Conservation (phyloP, 2,113 vertebrate species). For the Pseudopodoces humilis region DNA sequence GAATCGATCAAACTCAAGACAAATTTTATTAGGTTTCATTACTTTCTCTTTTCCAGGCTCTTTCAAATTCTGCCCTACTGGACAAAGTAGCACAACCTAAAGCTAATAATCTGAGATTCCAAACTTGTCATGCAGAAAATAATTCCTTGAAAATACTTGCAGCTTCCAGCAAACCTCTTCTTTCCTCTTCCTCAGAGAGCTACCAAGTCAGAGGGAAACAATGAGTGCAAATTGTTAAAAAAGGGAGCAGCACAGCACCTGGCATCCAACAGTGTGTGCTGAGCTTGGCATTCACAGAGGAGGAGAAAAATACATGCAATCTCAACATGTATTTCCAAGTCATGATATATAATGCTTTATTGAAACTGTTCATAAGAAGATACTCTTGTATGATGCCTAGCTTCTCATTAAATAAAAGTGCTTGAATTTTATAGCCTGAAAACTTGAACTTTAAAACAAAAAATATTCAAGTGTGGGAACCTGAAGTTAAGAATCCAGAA, state of each 20-base stretch:
- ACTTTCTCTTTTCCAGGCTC: neutral
- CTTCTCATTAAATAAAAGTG: slow-evolving; percentile 51
- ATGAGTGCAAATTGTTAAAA: neutral
- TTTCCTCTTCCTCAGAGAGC: neutral
- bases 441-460: neutral
- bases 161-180: neutral
- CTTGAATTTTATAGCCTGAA: slow-evolving; percentile 40
- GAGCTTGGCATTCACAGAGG: neutral
- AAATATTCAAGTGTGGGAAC: neutral
- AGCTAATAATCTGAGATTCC: neutral
- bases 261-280: neutral
- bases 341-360: slow-evolving; percentile 7
- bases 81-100: neutral
- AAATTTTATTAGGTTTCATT: neutral
- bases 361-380: slow-evolving; percentile 44
- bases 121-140: neutral
- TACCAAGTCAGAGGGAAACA: neutral
- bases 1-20: neutral
- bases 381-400: neutral
- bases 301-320: neutral
- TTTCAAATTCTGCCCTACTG: neutral
- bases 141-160: neutral
- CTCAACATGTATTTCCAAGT: neutral
- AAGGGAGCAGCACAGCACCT: neutral
- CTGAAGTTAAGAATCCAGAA: neutral